phyloP scores from a whole-genome alignment of 2,888 invertebrate species.

The Cephonodes hylas region DNA sequence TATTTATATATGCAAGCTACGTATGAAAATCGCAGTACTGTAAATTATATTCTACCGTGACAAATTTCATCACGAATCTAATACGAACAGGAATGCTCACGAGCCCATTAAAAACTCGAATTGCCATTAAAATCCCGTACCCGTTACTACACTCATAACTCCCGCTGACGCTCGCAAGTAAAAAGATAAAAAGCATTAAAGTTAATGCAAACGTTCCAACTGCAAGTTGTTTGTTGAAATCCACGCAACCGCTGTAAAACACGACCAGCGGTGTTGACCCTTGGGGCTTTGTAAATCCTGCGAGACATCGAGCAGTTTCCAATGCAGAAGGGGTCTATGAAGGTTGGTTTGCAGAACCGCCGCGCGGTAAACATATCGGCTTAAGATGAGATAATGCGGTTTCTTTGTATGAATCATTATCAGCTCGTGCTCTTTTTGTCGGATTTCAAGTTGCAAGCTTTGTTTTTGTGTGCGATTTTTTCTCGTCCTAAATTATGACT shows the following conservation, averaged over 20 bases:
- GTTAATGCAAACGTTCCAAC: conserved; percentile 70
- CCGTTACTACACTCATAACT: not conserved
- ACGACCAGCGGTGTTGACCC: conserved; percentile 50
- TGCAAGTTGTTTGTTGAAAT: conserved; percentile 70
- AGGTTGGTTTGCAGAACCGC: conserved; percentile 45
- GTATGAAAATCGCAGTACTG: too few relatives aligned
- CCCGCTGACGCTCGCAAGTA: conserved; percentile 44
- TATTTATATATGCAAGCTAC: too few relatives aligned
- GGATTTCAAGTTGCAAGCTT: not conserved
- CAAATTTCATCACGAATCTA: not conserved
- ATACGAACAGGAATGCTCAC: not conserved
- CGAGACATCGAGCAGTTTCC: conserved; percentile 23
- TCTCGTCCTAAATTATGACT: not conserved
- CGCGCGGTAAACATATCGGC: not conserved
- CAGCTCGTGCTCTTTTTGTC: not conserved
- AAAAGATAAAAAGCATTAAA: conserved; percentile 74
- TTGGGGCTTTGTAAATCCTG: conserved; percentile 26
- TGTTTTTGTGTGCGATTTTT: not conserved
- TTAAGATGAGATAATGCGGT: conserved; percentile 6
- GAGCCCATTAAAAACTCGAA: not conserved
- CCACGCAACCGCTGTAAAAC: conserved; percentile 50
- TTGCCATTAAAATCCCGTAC: not conserved
- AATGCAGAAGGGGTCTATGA: conserved; percentile 35
- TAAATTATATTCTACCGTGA: too few relatives aligned
- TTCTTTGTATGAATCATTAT: conserved; percentile 2